A percentile compares a stretch with the other conserved stretches of the same genome.
Evolutionary conservation across 2,888 invertebrate species (phyloP).

Genomic region (Acrobasis repandana): DNA sequence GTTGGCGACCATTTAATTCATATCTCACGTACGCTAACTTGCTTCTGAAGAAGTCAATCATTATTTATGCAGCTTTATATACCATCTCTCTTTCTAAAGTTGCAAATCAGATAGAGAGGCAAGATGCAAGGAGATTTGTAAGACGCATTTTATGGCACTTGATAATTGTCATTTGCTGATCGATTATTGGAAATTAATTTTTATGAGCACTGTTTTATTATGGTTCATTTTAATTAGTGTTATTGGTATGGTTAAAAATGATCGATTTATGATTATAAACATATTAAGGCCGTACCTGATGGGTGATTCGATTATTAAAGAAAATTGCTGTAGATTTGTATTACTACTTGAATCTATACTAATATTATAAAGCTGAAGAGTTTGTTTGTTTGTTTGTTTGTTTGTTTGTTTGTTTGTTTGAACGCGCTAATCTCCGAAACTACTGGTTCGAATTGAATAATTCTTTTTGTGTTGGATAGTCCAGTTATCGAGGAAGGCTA

Average conservation of each 20-base stretch:
- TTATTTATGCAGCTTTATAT: slow-evolving; percentile 27
- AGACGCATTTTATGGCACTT: slow-evolving; percentile 29
- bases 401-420: too few relatives aligned
- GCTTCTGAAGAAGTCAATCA: slow-evolving; percentile 49
- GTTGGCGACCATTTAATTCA: slow-evolving; percentile 70
- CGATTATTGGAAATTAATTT: slow-evolving; percentile 16
- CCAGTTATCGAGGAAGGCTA: too few relatives aligned
- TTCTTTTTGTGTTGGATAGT: too few relatives aligned
- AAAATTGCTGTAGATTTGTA: background rate
- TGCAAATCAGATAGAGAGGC: slow-evolving; percentile 22
- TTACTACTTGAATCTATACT: too few relatives aligned
- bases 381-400: too few relatives aligned
- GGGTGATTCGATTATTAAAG: background rate
- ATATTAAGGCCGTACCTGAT: too few relatives aligned
- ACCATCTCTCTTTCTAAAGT: slow-evolving; percentile 24
- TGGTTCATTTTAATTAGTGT: slow-evolving; percentile 9
- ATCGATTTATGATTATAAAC: background rate
- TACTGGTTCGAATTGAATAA: too few relatives aligned
- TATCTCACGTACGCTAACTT: slow-evolving; percentile 65
- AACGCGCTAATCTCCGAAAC: too few relatives aligned
- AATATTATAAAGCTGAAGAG: too few relatives aligned
- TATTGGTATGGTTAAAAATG: background rate
- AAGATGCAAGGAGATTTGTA: slow-evolving; percentile 27
- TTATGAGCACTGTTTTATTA: slow-evolving; percentile 3
- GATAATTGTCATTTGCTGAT: slow-evolving; percentile 14